A percentile compares a stretch with the other conserved stretches of the same genome.
phyloP scores from a whole-genome alignment of 2,888 invertebrate genomes.

The Punctoribates punctum region DNA sequence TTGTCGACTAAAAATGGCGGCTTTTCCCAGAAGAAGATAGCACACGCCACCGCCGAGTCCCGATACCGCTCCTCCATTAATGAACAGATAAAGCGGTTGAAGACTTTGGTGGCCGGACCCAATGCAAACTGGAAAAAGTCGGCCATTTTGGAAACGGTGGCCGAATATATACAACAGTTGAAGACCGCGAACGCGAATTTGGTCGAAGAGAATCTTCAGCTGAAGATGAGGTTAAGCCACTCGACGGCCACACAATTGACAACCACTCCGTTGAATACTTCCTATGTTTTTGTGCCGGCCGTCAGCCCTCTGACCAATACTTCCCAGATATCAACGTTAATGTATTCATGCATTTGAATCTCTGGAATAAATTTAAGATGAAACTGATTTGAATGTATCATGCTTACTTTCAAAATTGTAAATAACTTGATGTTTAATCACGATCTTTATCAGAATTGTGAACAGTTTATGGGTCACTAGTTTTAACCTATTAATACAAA shows the following conservation, averaged over 20 bases:
- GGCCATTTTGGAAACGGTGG: slow-evolving; percentile 30
- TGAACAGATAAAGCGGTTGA: slow-evolving; percentile 5
- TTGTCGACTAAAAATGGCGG: not conserved
- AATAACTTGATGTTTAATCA: too few species aligned
- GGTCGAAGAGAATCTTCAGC: not conserved
- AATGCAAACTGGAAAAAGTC: slow-evolving; percentile 34
- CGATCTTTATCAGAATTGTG: too few species aligned
- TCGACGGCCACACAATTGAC: not conserved
- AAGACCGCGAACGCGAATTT: not conserved
- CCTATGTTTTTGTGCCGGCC: not conserved
- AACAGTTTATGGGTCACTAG: too few species aligned
- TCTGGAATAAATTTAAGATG: too few species aligned
- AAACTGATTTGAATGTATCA: too few species aligned
- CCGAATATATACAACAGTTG: slow-evolving; percentile 16
- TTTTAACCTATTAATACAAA: too few species aligned
- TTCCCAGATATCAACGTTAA: not conserved
- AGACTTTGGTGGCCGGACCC: slow-evolving; percentile 24
- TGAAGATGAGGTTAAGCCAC: slow-evolving; percentile 7
- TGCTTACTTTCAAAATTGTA: too few species aligned
- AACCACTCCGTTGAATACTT: not conserved
- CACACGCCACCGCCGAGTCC: slow-evolving; percentile 18
- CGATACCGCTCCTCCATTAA: slow-evolving; percentile 4
- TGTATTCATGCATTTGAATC: slow-evolving; percentile 22
- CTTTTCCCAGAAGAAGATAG: not conserved
- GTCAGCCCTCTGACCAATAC: not conserved